Evolutionary conservation across 2,113 vertebrate species (phyloP), one percentile per base, ranked within the genome.

Genomic region (Steatornis caripensis): DNA sequence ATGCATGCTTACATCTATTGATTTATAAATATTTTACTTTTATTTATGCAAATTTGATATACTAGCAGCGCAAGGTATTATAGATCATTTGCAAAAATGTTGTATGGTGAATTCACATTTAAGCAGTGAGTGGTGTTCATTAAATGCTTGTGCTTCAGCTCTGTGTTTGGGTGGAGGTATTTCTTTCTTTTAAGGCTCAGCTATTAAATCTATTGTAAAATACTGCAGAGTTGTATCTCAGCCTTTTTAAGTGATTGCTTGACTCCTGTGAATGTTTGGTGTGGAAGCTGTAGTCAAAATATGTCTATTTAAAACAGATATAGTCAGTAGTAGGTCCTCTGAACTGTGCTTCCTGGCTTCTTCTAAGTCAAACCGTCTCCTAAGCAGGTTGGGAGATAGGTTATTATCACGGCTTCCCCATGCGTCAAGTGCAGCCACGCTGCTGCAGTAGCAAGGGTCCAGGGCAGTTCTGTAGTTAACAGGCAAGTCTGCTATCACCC

Each of bases 31-130:
- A 95, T 82, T 93, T 92, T 87, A 95, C 65, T 81, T 76, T 74
- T 92, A 86, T 95, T 95, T 97, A 97, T 94, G 91, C 49, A 97
- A 91, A 96, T 95, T 70, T 96, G 64, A 92, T 95, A 89, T 41
- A 92, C 75, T 77, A 92, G 71, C 84, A 95, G 46, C 53, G 78
- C 6, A 16, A 91, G 80, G 66, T 53, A 70, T 90, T 95, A 86
- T 61, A 97, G 92, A 91, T 92, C 64, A 69, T 93, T 89, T 94
- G 68, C 87, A 89, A 61, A 74, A 57, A 83, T 90, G 85, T 91
- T 96, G 79, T 84, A 80, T 83, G 75, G 89, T 80, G 88, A 97
- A 96, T 95, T 87, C 85, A 65, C 87, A 58, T 86, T 92, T 83
- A 74, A 85, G 95, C 75, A 87, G 75, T 76, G 61, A 89, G 51